Evolutionary conservation across 2,113 vertebrate species (phyloP).

Genomic region (Eonycteris spelaea): DNA sequence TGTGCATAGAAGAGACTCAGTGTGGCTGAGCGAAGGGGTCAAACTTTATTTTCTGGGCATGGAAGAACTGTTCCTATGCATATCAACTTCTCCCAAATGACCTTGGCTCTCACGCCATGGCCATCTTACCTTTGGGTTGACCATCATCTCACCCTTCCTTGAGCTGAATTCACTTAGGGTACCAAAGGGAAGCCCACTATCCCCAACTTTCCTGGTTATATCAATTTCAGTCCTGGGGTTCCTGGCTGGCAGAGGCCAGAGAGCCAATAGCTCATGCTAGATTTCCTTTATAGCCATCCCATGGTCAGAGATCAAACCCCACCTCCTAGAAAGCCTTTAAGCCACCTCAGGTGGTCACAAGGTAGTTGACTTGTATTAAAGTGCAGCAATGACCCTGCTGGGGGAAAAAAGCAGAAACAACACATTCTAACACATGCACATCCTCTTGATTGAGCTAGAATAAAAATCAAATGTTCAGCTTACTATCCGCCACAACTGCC

Average conservation of each 20-base stretch:
- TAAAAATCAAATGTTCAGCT: not conserved
- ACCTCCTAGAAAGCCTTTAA: not conserved
- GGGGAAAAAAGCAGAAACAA: not conserved
- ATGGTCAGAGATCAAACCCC: not conserved
- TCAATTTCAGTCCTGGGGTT: not conserved
- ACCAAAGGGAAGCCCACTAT: not conserved
- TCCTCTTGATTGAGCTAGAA: not conserved
- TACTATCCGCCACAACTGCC: not conserved
- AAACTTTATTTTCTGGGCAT: not conserved
- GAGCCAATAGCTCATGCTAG: not conserved
- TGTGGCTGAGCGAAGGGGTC: rapidly evolving
- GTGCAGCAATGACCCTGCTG: not conserved
- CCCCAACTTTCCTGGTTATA: not conserved
- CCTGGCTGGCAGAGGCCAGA: not conserved
- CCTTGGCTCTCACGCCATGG: not conserved
- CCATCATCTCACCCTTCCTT: not conserved
- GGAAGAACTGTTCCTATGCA: not conserved
- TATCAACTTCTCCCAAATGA: not conserved
- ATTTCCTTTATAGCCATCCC: not conserved
- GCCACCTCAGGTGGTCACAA: not conserved
- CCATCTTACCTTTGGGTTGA: not conserved
- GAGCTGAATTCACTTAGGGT: not conserved
- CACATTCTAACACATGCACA: rapidly evolving
- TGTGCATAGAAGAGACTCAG: not conserved
- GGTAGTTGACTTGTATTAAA: not conserved